A percentile compares a stretch with the other conserved stretches of the same genome.
These are phyloP conservation scores for Pteria penguin DNA, from an alignment of 2,888 invertebrate genomes.

Conservation along the genomic window DNA sequence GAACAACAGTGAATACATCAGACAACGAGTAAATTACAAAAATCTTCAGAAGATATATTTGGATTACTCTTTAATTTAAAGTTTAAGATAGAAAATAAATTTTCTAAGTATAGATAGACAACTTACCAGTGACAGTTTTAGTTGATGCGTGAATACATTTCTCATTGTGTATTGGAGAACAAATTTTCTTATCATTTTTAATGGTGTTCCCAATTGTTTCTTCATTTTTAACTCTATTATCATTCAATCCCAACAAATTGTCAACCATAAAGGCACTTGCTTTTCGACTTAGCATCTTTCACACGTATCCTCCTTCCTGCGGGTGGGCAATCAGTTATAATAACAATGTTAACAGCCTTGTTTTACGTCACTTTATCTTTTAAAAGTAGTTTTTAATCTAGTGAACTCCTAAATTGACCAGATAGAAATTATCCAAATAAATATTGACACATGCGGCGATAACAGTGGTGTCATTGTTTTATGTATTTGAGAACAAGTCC, in stretches of 20 bases:
- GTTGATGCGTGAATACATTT: slow-evolving; percentile 31
- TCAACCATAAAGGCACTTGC: slow-evolving; percentile 65
- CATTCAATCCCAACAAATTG: slow-evolving; percentile 46
- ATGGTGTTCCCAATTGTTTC: background rate
- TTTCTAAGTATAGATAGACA: background rate
- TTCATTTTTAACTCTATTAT: background rate
- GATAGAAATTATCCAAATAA: slow-evolving; percentile 8
- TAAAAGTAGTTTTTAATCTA: background rate
- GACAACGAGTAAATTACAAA: background rate
- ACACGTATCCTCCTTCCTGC: background rate
- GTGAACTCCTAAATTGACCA: slow-evolving; percentile 2
- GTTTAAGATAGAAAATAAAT: background rate
- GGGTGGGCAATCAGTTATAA: too few relatives aligned
- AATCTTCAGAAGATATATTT: background rate
- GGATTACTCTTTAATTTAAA: too few relatives aligned
- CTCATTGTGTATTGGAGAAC: background rate
- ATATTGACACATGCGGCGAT: background rate
- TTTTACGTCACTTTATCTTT: background rate
- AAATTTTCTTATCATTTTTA: background rate
- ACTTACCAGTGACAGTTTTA: slow-evolving; percentile 24
- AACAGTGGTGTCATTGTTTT: slow-evolving; percentile 23
- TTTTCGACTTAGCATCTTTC: slow-evolving; percentile 51
- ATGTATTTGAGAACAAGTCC: background rate
- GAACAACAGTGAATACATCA: background rate
- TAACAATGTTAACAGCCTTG: background rate